Base-by-base conservation (phyloP, 1,140 invertebrate genomes). In the Drosophila mojavensis region DNA sequence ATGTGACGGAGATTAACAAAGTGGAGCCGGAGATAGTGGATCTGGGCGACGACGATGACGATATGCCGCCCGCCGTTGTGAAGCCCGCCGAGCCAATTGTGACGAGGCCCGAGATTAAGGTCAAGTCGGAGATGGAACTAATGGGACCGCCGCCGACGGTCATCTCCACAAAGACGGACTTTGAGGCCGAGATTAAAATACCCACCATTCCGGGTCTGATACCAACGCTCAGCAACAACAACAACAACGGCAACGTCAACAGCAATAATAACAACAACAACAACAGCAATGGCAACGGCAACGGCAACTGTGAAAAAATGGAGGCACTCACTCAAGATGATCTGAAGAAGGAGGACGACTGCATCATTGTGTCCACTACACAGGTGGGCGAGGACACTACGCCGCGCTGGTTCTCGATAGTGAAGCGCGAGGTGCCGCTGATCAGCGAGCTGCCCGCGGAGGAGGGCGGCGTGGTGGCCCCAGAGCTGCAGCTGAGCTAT, bases 331-430 rank as follows among this genome's bases (percentile, higher is more conserved):
- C 70, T 30, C 63, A 73, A 54, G 76, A 78, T 30, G 90, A 91
- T 60, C 20, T 91, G 5, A 91, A 91, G 59, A 91, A 91, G 54
- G 91, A 91, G 51, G 90, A 92, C 5, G 91, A 91, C 24, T 91
- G 88, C 70, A 90, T 91, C 13, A 86, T 91, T 41, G 88, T 91
- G 2, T 88, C 90, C 9, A 79, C 90, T 3, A 47, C 83, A 5
- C 70, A 73, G 17, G 47, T 64, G 10, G 78, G 75, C n/a, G 71
- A 50, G 1, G 90, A 91, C 26, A 48, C 81, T 7, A 75, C 78
- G 3, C 90, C 90, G 47, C 94, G 94, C 90, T 94, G 94, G 94
- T 94, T 94, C 80, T 94, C 94, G 5, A 94, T 92, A 39, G 77
- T 91, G 5, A 88, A 91, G 39, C 79, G 89, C 0, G 91, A 92